Conservation (phyloP, 2,113 vertebrate genomes). For the Capra hircus region DNA sequence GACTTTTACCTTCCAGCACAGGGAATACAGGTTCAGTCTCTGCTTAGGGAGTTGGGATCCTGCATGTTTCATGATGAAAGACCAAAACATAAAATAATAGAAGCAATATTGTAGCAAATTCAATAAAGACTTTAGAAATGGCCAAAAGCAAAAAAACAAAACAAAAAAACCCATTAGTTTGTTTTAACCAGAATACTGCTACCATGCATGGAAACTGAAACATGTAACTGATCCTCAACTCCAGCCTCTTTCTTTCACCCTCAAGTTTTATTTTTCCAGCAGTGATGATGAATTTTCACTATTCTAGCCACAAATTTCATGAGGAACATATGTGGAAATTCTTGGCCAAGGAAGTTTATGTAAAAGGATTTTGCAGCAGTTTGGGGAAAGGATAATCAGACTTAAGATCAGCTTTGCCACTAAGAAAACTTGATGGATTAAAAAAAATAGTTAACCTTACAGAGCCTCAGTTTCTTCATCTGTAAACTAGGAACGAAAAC, state of each 20-base stretch:
- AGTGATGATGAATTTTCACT: neutral
- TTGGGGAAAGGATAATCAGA: neutral
- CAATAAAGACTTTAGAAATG: neutral
- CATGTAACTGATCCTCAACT: neutral
- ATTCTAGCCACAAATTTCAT: neutral
- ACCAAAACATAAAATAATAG: neutral
- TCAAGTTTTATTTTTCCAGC: neutral
- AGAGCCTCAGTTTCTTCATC: neutral
- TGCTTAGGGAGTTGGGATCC: neutral
- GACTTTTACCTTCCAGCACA: neutral
- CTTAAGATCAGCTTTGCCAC: neutral
- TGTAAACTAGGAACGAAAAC: neutral
- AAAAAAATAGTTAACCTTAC: neutral
- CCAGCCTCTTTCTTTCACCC: neutral
- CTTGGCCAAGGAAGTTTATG: neutral
- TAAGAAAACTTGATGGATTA: neutral
- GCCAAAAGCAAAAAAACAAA: neutral
- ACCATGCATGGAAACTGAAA: neutral
- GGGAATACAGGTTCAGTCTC: neutral
- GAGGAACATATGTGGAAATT: neutral
- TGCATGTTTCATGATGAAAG: neutral
- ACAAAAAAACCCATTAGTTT: neutral
- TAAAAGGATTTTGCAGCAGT: neutral
- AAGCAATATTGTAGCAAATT: neutral
- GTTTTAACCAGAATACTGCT: neutral